Conservation (phyloP, 2,113 vertebrate species). For the Camelus dromedarius region DNA sequence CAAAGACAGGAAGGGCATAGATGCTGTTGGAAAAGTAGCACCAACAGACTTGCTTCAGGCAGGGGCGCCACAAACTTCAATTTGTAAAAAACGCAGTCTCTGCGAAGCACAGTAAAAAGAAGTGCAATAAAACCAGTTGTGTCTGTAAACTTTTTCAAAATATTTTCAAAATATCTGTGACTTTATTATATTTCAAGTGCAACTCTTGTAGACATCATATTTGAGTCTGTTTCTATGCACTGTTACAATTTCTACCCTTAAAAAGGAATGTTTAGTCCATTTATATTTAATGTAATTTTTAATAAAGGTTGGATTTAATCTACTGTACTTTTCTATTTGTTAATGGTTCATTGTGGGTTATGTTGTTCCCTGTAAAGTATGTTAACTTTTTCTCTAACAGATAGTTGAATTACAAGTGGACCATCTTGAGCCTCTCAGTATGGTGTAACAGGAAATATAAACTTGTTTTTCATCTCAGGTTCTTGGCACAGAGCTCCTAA, state of each 20-base stretch:
- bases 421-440: background rate
- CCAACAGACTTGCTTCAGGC: background rate
- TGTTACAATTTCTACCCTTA: background rate
- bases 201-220: background rate
- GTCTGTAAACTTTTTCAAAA: background rate
- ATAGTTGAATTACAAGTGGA: background rate
- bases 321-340: background rate
- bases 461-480: background rate
- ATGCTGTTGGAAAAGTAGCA: background rate
- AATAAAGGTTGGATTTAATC: background rate
- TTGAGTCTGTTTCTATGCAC: background rate
- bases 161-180: background rate
- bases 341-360: background rate
- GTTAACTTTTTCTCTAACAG: background rate
- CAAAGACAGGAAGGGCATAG: background rate
- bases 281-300: background rate
- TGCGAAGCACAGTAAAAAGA: background rate
- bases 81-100: background rate
- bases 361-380: background rate
- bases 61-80: background rate
- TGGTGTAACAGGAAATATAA: background rate
- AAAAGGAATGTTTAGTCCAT: background rate
- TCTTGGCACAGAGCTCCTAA: background rate
- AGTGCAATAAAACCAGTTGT: background rate
- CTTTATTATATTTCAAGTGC: background rate